Evolutionary conservation across 2,888 invertebrate genomes (phyloP).

Genomic region (Drepanosiphum platanoidis): DNA sequence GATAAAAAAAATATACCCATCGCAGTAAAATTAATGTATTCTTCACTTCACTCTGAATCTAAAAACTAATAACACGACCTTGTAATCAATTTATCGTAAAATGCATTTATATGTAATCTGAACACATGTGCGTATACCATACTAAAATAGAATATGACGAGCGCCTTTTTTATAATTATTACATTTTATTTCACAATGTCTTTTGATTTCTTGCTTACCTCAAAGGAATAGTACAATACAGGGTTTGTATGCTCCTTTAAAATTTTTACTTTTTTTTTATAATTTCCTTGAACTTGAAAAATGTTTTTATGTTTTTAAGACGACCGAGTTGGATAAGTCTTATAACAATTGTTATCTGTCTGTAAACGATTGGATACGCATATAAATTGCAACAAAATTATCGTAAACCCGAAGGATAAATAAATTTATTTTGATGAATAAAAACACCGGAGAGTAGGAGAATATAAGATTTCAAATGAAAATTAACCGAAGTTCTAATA

Average conservation of each 20-base stretch:
- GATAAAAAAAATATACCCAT: conserved; percentile 13
- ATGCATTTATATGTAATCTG: neutral
- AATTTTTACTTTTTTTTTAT: too few relatives aligned
- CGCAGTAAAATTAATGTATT: neutral
- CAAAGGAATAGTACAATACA: neutral
- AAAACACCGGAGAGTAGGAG: too few relatives aligned
- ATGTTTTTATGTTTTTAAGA: neutral
- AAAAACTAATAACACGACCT: neutral
- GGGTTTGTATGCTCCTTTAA: too few relatives aligned
- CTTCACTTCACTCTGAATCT: neutral
- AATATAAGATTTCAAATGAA: too few relatives aligned
- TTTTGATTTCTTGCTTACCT: neutral
- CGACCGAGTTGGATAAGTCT: neutral
- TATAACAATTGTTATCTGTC: too few relatives aligned
- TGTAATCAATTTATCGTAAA: neutral
- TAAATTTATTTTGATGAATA: too few relatives aligned
- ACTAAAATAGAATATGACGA: neutral
- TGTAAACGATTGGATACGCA: too few relatives aligned
- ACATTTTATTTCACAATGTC: neutral
- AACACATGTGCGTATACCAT: neutral
- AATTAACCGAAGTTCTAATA: too few relatives aligned
- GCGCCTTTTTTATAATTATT: neutral
- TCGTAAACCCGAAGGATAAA: too few relatives aligned
- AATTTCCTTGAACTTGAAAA: too few relatives aligned
- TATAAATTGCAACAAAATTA: too few relatives aligned